Evolutionary conservation across 2,888 invertebrate genomes (phyloP), one percentile per base, ranked within the genome.

Genomic region (Panopea generosa): DNA sequence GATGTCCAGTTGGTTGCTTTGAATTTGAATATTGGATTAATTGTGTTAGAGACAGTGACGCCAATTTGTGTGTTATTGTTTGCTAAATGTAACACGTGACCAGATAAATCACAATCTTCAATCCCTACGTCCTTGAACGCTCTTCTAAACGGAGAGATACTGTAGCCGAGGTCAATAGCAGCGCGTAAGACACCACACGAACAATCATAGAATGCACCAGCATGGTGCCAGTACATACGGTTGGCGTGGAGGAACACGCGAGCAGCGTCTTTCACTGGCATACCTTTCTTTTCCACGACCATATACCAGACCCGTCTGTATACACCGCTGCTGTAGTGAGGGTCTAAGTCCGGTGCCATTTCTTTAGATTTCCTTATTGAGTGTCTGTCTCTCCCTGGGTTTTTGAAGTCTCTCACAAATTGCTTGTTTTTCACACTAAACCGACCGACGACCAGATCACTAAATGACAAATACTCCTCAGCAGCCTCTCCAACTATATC

Each of bases 161-260:
- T 79, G 18, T 68, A 47, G 1, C 85, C 86, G 11, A 85, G 74
- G 55, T 87, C 87, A 16, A 83, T 72, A 45, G 86, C 86, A 3
- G 86, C 80, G 47, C 84, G 84, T 43, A 86, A 65, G 11, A 85
- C 72, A 29, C 85, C 86, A 70, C 88, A 88, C 0, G 84, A 84
- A 0, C 83, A 86, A 2, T 81, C 77, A 22, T 69, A 63, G 52
- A 86, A 87, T 0, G 63, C 61, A 2, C 77, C 77, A 18, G 66
- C 65, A 18, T 69, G 69, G 43, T 82, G 79, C 86, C 88, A 87
- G 66, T 85, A 87, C 68, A 86, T 67, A 29, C 61, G 57, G 70
- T 87, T 88, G 11, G 87, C 86, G 26, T 78, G 61, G 16, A 85
- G 74, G 45, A 87, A 85, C 1, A 84, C 80, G 4, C 68, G 49